Base-by-base conservation (phyloP, 2,797 vertebrate species). In the Esox lucius region DNA sequence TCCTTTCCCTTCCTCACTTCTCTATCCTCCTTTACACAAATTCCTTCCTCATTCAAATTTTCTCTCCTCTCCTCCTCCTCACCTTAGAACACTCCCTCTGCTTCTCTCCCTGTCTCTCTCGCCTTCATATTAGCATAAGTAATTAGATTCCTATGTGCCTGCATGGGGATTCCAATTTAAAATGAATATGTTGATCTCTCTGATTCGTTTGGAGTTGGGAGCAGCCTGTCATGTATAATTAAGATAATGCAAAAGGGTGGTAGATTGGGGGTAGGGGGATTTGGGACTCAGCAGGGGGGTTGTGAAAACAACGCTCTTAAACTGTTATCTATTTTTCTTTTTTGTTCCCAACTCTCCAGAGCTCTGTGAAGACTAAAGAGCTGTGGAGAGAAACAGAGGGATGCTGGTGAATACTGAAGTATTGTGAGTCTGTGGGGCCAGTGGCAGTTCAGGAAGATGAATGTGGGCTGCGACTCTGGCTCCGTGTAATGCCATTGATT, bases 161-260 rank as follows among this genome's bases (percentile, higher is more conserved):
- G 82, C 86, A 82, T 84, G 22, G 80, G 80, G 83, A 75, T 89
- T 51, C 5, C 81, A 79, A 88, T 91, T 91, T 91, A 89, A 93
- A 92, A 84, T 81, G 81, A 91, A 91, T 62, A 77, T 84, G 90
- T 89, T 88, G 90, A 93, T 94, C 91, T 90, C 80, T 80, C 89
- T 88, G 89, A 93, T 92, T 93, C 78, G 75, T 87, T 87, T 88
- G 88, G 88, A 88, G 89, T 91, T 89, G 82, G 83, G 78, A 87
- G 87, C 87, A 82, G 88, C 83, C 86, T 87, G 91, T 89, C 90
- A 91, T 90, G 89, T 91, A 91, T 87, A 93, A 93, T 94, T 92
- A 91, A 90, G 90, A 94, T 93, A 91, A 91, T 70, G 26, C 68
- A 51, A 62, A 11, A 64, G 66, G 74, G 77, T 73, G 84, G 80